Percentiles rank a stretch among this genome's conserved stretches.
Conservation (phyloP, 2,797 vertebrate genomes). For the Hipposideros larvatus region DNA sequence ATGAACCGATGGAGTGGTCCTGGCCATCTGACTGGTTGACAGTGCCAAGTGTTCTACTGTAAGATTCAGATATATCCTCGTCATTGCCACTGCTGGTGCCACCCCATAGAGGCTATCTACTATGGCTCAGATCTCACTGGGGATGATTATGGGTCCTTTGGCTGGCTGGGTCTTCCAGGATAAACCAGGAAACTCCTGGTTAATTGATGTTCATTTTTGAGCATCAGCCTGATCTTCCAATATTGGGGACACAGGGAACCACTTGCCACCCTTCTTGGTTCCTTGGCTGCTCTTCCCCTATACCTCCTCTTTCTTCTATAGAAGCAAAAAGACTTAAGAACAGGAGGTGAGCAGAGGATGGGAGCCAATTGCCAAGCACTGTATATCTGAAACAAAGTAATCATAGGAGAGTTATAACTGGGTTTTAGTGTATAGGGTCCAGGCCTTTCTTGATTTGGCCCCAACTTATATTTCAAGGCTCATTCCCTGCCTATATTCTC, state of each 20-base stretch:
- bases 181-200: background rate
- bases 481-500: background rate
- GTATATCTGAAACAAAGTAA: background rate
- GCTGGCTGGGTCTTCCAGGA: background rate
- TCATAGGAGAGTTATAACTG: fast-evolving
- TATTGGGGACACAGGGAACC: background rate
- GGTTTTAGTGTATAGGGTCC: background rate
- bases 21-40: background rate
- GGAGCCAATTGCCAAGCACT: background rate
- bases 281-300: background rate
- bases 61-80: background rate
- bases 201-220: background rate
- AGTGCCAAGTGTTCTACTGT: background rate
- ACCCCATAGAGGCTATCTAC: background rate
- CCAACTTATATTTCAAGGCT: background rate
- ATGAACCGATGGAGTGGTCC: background rate
- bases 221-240: background rate
- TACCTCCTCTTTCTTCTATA: background rate
- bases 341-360: too few species aligned
- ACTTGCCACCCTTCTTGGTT: background rate
- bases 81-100: background rate
- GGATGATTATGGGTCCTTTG: background rate
- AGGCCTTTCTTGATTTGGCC: background rate
- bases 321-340: background rate
- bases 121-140: background rate